Base-by-base conservation (phyloP, 2,113 vertebrate genomes). In the Anguilla rostrata region DNA sequence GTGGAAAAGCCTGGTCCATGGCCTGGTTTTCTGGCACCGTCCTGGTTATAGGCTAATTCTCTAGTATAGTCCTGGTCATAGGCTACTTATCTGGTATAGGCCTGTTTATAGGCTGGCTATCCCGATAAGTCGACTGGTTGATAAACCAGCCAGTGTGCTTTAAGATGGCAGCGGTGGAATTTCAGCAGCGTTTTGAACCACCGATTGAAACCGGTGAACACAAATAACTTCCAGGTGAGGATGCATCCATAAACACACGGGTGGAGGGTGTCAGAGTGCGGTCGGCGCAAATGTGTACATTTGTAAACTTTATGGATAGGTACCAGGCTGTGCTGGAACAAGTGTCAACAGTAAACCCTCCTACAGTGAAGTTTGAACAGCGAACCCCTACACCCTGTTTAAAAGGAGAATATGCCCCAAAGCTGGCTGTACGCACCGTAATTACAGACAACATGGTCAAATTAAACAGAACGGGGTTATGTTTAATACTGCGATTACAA, bases 401-500 rank as follows among this genome's bases (percentile, higher is more conserved):
- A 40, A 84, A 39, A 40, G 26, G 39, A 53, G 49, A 12, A 84
- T 14, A 39, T 39, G 40, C 39, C 15, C 12, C 26, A 80, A 46
- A 39, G 39, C 71, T 46, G 40, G n/a, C 78, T 34, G 16, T 39
- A 78, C 78, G 39, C 63, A 83, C 18, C 29, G 49, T 78, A 81
- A 43, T 79, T 57, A 63, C 34, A 87, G 41, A 15, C 20, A 26
- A 39, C 12, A 39, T 39, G 79, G 41, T 86, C 87, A 90, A 88
- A 66, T 12, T 34, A 86, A 90, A 88, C 87, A 88, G 86, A 86
- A 89, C 12, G n/a, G 89, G 89, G 89, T 89, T 90, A 39, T 75
- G 84, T 83, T 92, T 49, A 90, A 86, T 90, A 88, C 88, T 90
- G 90, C 57, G 91, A 81, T 86, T 40, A 39, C 66, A 85, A 29